Percentiles rank a stretch among this genome's conserved stretches.
These are phyloP conservation scores for Microtus montanus DNA, from an alignment of 2,113 vertebrate species.

Conservation along the genomic window DNA sequence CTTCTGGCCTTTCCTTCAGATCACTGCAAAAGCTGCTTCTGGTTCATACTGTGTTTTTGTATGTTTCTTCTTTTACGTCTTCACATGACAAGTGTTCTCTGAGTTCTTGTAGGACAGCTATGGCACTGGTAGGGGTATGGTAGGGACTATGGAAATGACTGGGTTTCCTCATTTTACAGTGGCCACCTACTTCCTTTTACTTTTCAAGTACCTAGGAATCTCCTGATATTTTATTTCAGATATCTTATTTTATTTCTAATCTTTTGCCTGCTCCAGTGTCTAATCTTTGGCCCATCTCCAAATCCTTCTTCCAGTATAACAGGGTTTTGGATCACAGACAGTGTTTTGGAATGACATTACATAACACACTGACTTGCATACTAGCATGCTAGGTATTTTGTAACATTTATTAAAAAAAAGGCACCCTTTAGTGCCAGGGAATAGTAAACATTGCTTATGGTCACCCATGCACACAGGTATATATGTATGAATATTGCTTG, in stretches of 20 bases:
- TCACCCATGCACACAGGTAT: not conserved
- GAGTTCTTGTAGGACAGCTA: not conserved
- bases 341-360: not conserved
- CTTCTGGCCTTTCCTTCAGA: slow-evolving; percentile 4
- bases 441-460: slow-evolving; percentile 51
- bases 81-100: not conserved
- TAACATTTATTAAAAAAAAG: slow-evolving; percentile 46
- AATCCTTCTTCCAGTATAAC: not conserved
- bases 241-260: slow-evolving; percentile 4
- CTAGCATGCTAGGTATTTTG: slow-evolving; percentile 30
- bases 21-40: not conserved
- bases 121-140: not conserved
- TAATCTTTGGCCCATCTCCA: not conserved
- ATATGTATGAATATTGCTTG: not conserved
- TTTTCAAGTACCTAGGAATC: slow-evolving; percentile 16
- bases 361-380: slow-evolving; percentile 6
- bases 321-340: not conserved
- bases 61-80: not conserved
- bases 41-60: not conserved
- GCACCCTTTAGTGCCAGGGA: not conserved
- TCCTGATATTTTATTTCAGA: slow-evolving; percentile 32
- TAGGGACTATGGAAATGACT: not conserved
- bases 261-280: not conserved
- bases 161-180: not conserved
- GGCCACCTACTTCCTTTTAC: slow-evolving; percentile 11